A percentile compares a stretch with the other conserved stretches of the same genome.
phyloP scores from a whole-genome alignment of 2,888 invertebrate species.

The Eumerus sabulonum region DNA sequence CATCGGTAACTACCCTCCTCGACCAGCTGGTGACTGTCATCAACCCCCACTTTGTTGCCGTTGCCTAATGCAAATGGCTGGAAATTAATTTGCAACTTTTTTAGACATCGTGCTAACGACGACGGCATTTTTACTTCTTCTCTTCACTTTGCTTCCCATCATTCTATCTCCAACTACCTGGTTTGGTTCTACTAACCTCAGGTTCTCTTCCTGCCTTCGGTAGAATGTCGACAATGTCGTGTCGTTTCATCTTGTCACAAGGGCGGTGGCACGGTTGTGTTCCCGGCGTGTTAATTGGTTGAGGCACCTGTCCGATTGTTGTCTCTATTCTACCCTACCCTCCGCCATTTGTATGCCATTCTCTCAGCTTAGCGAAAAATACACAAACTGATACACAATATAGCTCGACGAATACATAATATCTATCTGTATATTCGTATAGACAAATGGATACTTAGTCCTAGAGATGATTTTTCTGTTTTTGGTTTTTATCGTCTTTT shows the following conservation, averaged over 20 bases:
- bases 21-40: not conserved
- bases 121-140: conserved; percentile 57
- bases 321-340: conserved; percentile 41
- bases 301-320: conserved; percentile 67
- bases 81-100: conserved; percentile 63
- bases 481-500: conserved; percentile 19
- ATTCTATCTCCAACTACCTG: conserved; percentile 1
- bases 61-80: conserved; percentile 65
- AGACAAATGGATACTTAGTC: too few species aligned
- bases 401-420: too few species aligned
- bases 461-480: not conserved
- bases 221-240: too few species aligned
- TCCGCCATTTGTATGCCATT: too few species aligned
- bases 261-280: conserved; percentile 43
- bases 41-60: not conserved
- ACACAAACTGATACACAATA: too few species aligned
- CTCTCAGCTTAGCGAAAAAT: too few species aligned
- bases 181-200: not conserved
- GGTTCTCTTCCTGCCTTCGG: too few species aligned
- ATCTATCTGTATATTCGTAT: too few species aligned
- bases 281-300: conserved; percentile 65
- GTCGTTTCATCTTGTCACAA: conserved; percentile 33
- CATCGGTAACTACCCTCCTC: conserved; percentile 48
- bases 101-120: conserved; percentile 62
- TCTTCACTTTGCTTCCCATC: conserved; percentile 27